phyloP scores from a whole-genome alignment of 2,888 invertebrate species.

The Trachelus tabidus region DNA sequence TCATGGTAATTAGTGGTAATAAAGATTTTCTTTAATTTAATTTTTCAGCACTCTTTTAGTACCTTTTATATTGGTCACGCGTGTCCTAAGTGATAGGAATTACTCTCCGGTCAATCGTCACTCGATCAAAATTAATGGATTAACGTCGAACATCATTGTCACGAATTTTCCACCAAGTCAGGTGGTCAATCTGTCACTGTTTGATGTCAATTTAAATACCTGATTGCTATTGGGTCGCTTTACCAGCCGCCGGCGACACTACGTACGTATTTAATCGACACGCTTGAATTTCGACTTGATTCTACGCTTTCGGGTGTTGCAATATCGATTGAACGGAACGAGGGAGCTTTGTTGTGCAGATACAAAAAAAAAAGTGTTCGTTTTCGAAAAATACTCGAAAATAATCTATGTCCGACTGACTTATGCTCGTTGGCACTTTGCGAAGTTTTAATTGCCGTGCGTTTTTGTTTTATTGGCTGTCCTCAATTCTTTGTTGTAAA shows the following conservation, averaged over 20 bases:
- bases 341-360: too few species aligned
- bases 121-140: neutral
- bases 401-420: too few species aligned
- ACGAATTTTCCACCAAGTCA: neutral
- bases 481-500: too few species aligned
- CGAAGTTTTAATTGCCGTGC: too few species aligned
- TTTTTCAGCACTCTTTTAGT: neutral
- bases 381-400: too few species aligned
- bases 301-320: neutral
- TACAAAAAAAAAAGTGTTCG: too few species aligned
- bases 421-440: too few species aligned
- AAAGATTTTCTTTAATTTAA: neutral
- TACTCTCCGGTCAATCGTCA: neutral
- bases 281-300: neutral
- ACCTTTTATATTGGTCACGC: neutral
- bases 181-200: neutral
- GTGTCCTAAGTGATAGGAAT: neutral
- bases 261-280: neutral
- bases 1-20: neutral
- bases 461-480: too few species aligned
- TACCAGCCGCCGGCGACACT: neutral
- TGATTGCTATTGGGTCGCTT: neutral
- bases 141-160: neutral
- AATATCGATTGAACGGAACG: too few species aligned
- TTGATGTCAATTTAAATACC: neutral